Base-by-base conservation (phyloP, 2,113 vertebrate species). In the Mastomys coucha region DNA sequence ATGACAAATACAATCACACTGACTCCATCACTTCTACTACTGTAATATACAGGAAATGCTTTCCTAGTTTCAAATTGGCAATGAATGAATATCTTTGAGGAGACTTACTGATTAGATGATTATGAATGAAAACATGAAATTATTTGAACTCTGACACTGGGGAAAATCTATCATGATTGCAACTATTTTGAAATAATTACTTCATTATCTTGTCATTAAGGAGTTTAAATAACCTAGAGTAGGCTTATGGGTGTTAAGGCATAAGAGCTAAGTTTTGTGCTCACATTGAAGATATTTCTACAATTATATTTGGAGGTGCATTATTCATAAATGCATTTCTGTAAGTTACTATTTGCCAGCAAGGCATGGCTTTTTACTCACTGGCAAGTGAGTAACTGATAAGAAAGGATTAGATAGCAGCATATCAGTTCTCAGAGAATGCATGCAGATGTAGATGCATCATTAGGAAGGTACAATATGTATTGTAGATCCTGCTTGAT, bases 31-130 rank as follows among this genome's bases (percentile, higher is more conserved):
- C 11, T 39, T 63, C 11, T 56, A 60, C 7, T 70, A 28, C 26
- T 49, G 1, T 0, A 16, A 49, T 85, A n/a, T 7, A 11, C 49
- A 42, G 1, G 22, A 60, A 91, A 49, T 76, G 10, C 7, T 63
- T 93, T 73, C 45, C 31, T 89, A 65, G 39, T 86, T 53, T 92
- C 93, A 88, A 89, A 58, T 13, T 45, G 75, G 19, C 75, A 16
- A 76, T 86, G 51, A 56, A 7, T 73, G 58, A 16, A 5, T 58
- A 45, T 89, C 28, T 94, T 91, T 94, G 84, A 78, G 69, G 89
- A 63, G 39, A 88, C 70, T 95, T 96, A 91, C 78, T 96, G 51
- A 80, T 86, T 91, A 72, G 33, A 28, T 80, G 60, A 53, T 92
- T 81, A 73, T 39, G 56, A 93, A 33, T 86, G 33, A n/a, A 91